Percentiles rank a stretch among this genome's conserved stretches.
These are phyloP conservation scores for Talpa occidentalis DNA, from an alignment of 2,113 vertebrate genomes.

Conservation along the genomic window DNA sequence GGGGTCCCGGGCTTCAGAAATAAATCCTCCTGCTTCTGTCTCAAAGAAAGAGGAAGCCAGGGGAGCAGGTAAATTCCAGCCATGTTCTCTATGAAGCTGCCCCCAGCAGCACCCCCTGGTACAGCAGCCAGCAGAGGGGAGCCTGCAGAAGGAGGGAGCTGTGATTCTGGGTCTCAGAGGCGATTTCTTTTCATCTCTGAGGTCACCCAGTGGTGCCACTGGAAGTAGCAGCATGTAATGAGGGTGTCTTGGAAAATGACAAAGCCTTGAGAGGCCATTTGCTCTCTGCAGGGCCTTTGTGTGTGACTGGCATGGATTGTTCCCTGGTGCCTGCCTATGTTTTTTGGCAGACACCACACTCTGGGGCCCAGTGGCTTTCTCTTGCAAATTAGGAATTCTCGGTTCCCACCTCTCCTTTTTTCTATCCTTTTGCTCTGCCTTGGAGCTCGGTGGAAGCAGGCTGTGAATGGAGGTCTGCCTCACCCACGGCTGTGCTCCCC, in stretches of 20 bases:
- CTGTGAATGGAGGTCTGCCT: neutral
- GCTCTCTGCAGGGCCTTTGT: neutral
- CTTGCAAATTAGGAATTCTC: neutral
- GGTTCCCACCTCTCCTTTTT: neutral
- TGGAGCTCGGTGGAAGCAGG: neutral
- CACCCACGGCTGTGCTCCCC: neutral
- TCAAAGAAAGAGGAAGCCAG: conserved; percentile 35
- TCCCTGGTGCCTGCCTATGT: too few species aligned
- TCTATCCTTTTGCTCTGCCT: neutral
- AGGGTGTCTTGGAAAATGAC: conserved; percentile 70
- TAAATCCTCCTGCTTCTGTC: conserved; percentile 34
- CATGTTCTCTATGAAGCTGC: neutral
- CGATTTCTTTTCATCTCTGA: neutral
- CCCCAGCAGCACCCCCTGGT: neutral
- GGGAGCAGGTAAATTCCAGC: conserved; percentile 45
- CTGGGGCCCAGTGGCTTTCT: neutral
- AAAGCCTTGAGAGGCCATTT: conserved; percentile 14
- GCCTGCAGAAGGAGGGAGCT: neutral
- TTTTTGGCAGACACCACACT: neutral
- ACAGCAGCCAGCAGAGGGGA: conserved; percentile 18
- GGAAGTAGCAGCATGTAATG: neutral
- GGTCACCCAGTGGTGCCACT: neutral
- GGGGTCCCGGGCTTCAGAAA: conserved; percentile 35
- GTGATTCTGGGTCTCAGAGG: neutral
- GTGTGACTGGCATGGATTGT: neutral